A percentile compares a stretch with the other conserved stretches of the same genome.
phyloP scores from a whole-genome alignment of 2,888 invertebrate species.

The Mesorhabditis sp. region DNA sequence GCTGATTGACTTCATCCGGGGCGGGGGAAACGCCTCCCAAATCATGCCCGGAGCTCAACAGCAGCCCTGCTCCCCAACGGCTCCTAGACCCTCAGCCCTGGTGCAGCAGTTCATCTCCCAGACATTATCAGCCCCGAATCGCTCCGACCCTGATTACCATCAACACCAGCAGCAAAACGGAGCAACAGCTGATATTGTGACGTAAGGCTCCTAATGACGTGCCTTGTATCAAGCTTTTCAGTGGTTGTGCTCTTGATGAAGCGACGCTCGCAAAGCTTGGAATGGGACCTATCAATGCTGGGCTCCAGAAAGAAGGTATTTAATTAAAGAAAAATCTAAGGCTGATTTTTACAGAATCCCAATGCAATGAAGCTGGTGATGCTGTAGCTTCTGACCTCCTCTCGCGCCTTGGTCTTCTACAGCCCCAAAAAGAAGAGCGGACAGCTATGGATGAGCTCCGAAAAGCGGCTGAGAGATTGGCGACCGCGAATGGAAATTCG shows the following conservation, averaged over 20 bases:
- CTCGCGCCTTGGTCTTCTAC: background rate
- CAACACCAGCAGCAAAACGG: conserved; percentile 20
- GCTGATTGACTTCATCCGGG: conserved; percentile 41
- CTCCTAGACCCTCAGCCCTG: conserved; percentile 33
- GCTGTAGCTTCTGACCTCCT: conserved; percentile 1
- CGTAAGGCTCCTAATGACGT: background rate
- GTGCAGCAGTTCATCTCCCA: conserved; percentile 41
- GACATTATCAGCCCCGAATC: conserved; percentile 17
- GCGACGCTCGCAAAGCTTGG: background rate
- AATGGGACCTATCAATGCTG: background rate
- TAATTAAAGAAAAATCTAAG: too few species aligned
- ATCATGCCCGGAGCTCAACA: background rate
- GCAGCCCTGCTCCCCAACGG: conserved; percentile 9
- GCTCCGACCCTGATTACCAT: background rate
- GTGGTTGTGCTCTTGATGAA: conserved; percentile 11
- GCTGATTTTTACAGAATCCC: too few species aligned
- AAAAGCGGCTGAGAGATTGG: conserved; percentile 24
- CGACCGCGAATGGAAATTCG: conserved; percentile 15
- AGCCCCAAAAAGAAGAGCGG: conserved; percentile 3
- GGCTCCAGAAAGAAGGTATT: too few species aligned
- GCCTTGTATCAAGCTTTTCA: conserved; percentile 21
- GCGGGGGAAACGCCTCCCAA: conserved; percentile 40
- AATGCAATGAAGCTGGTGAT: background rate
- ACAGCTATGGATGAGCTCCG: conserved; percentile 32
- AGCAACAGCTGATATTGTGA: background rate